Evolutionary conservation across 2,888 invertebrate genomes (phyloP), one percentile per base, ranked within the genome.

Genomic region (Amiota minor): DNA sequence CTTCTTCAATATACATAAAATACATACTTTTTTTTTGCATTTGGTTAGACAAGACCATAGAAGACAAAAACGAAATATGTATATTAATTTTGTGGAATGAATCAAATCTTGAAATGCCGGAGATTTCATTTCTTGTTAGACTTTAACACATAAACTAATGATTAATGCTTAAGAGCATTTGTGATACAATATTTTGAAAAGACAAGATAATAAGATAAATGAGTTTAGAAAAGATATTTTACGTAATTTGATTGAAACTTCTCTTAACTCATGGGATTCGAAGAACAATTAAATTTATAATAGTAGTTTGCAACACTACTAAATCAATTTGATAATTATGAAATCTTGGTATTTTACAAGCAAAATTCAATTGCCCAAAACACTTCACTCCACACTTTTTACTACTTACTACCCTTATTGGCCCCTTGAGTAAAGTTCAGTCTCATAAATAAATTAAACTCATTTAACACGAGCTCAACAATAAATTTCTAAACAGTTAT

Each of bases 401-500:
- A 23, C 23, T 53, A 23, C 35, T 35, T 35, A 35, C 46, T n/a
- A 46, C 35, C 12, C 47, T 46, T 12, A 18, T 53, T 53, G 16
- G 10, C 50, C 50, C 16, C 11, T n/a, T 50, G 53, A 18, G 23
- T 53, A 68, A 68, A 68, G 67, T 50, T 68, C 67, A 68, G 20
- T 49, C 46, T 55, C 85, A 81, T 86, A 84, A 83, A 83, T 84
- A 83, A 83, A 83, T 83, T 83, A 86, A 86, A 83, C 83, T 85
- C 83, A 86, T 83, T 83, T 83, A 86, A 86, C 85, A 86, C 84
- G 85, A 85, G 71, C 85, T 86, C 10, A 18, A 50, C 67, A 68
- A 83, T 86, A 83, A 86, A 83, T 83, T 86, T 83, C 86, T 84
- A 83, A 86, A 83, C 85, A 83, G 80, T 86, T 84, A 50, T 80